A percentile compares a stretch with the other conserved stretches of the same genome.
phyloP scores from a whole-genome alignment of 92 coral and sea anemone genomes.

The Plumapathes pennacea region DNA sequence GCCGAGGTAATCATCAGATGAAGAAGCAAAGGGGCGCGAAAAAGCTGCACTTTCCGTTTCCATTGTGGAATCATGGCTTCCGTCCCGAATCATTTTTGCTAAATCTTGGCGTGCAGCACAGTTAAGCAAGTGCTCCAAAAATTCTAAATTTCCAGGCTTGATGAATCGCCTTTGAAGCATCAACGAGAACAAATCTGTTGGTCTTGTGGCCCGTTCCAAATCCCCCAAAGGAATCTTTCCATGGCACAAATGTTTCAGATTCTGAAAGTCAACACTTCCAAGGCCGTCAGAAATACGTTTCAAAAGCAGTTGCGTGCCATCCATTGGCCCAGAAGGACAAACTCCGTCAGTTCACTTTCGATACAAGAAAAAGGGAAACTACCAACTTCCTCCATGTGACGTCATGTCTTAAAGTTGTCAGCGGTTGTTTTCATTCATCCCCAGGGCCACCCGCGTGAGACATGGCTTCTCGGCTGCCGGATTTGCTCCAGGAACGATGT shows the following conservation, averaged over 20 bases:
- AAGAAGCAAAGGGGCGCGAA: background rate
- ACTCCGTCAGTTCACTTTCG: no score
- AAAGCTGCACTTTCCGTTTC: constrained; percentile 60
- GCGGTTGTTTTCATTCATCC: no score
- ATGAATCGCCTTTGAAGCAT: constrained; percentile 55
- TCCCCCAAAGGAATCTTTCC: constrained; percentile 50
- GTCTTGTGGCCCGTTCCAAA: constrained; percentile 33
- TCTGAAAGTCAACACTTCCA: constrained; percentile 53
- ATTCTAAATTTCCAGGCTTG: constrained; percentile 24
- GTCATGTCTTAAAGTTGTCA: no score
- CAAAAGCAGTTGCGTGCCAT: no score
- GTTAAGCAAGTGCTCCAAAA: constrained; percentile 45
- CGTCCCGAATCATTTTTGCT: constrained; percentile 44
- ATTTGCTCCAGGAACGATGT: no score
- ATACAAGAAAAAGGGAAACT: no score
- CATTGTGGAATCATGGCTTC: constrained; percentile 26
- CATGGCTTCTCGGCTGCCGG: no score
- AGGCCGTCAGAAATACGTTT: constrained; percentile 61
- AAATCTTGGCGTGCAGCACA: constrained; percentile 58
- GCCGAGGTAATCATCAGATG: background rate
- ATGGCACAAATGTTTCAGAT: constrained; percentile 64
- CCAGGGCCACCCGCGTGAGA: no score
- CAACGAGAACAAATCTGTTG: constrained; percentile 39
- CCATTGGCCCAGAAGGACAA: no score
- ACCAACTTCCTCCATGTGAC: no score